Conservation (phyloP, 2,888 invertebrate genomes). For the Clivina fossor region DNA sequence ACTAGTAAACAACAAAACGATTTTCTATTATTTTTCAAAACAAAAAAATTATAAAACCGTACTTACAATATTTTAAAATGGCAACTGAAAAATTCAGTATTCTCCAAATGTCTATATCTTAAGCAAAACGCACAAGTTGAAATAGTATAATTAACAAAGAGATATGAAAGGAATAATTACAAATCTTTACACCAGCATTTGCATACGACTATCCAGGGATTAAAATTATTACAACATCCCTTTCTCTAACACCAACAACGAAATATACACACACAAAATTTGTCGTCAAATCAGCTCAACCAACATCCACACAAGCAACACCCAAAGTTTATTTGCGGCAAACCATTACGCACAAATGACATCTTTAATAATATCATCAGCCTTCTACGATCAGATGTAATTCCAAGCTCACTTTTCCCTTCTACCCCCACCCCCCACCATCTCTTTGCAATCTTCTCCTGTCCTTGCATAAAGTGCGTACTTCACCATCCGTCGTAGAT, state of each 20-base stretch:
- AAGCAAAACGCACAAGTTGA: too few species aligned
- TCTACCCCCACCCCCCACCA: neutral
- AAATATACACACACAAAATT: too few species aligned
- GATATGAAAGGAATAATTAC: conserved; percentile 6
- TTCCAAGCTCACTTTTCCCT: neutral
- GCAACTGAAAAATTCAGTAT: too few species aligned
- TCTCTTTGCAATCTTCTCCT: conserved; percentile 1
- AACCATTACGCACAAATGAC: conserved; percentile 29
- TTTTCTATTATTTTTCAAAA: too few species aligned
- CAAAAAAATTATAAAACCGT: too few species aligned
- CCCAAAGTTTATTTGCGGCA: conserved; percentile 21
- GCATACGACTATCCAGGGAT: conserved; percentile 27
- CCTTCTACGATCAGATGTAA: conserved; percentile 18
- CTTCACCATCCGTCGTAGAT: conserved; percentile 2
- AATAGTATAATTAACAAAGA: too few species aligned
- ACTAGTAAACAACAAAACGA: too few species aligned
- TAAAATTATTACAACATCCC: conserved; percentile 25
- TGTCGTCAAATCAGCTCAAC: too few species aligned
- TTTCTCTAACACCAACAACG: too few species aligned
- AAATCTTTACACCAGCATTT: conserved; percentile 20
- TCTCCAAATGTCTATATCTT: too few species aligned
- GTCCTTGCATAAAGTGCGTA: neutral
- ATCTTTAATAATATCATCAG: conserved; percentile 30
- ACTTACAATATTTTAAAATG: too few species aligned
- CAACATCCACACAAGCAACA: too few species aligned